Base-by-base conservation (phyloP, 2,797 vertebrate genomes). In the Enteromius paludinosus region DNA sequence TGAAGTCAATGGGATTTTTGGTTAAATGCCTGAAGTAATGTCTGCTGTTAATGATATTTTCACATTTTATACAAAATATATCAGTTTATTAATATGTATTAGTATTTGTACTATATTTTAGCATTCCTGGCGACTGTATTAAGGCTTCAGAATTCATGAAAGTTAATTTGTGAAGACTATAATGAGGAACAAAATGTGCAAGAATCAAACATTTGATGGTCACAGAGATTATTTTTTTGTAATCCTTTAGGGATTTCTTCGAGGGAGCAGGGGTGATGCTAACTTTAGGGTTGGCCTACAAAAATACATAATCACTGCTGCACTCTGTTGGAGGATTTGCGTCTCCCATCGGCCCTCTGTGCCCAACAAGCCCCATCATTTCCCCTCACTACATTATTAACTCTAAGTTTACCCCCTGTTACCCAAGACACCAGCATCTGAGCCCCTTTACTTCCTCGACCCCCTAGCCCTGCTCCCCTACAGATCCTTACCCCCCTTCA, bases 331-430 rank as follows among this genome's bases (percentile, higher is more conserved):
- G 15, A 59, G 25, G 18, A 62, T 62, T 72, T 35, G 30, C 5
- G 3, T 79, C 64, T 79, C 23, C 47, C 23, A 52, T 43, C 6
- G 4, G 11, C 59, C 8, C 79, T 30, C 23, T 11, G 59, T 65
- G 30, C 10, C 28, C 56, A 71, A 61, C 38, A 70, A 79, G 30
- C 76, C 59, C 72, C 11, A 61, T 65, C 45, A 74, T 75, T 84
- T 84, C 18, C 78, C 64, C 65, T 35, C 64, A 35, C 38, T 88
- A 61, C 61, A 88, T 87, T 88, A 87, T 87, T 86, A 78, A 79
- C 77, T 78, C 64, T 23, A 47, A 66, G 68, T 71, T 41, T 25
- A 41, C 66, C 74, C 79, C 72, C 68, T 25, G 61, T 78, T 69
- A 78, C 47, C 43, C 65, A 78, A 71, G 65, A 70, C 77, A 47